Evolutionary conservation across 1,140 invertebrate genomes (phyloP), one percentile per base, ranked within the genome.

Genomic region (Brachystomella parvula): DNA sequence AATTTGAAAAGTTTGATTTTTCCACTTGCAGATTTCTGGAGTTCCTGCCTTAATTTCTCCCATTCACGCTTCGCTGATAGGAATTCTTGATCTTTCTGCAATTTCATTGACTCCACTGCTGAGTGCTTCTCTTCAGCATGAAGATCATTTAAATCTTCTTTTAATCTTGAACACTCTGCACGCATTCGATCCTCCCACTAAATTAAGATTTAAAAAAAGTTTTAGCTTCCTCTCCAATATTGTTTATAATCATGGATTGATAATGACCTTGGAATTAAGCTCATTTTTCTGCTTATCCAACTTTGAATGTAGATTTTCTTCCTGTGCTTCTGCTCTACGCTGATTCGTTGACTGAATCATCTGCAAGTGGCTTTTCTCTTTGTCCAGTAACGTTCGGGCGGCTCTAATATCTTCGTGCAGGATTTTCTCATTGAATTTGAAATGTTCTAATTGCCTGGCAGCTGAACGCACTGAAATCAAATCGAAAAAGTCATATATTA

Each of bases 81-180:
- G 47, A 76, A 47, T 35, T 77, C 76, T 60, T 76, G 70, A 24
- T 76, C 76, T 68, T 75, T 76, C 66, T 76, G 73, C 9, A 73
- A 63, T 58, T 72, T 73, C 69, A 76, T 71, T 12, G 81, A 78
- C 67, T 84, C 81, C 47, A 85, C 76, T 9, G 81, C 81, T 3
- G 76, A 70, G 32, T 79, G 77, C 63, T 83, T 83, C 69, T 85
- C 84, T 68, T 85, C 83, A 47, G 79, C 77, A 71, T 84, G 81
- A 64, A 81, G 79, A 70, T 80, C 78, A 71, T 84, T 83, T 64
- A 85, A 75, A 76, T 85, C 84, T 56, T 77, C 76, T 76, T 82
- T 83, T 74, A 86, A 76, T 77, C 83, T 78, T 71, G 71, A 65
- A 59, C 74, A 79, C 77, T 83, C 81, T 72, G 76, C 74, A 73